phyloP scores from a whole-genome alignment of 2,113 vertebrate species.

The Notothenia rossii region DNA sequence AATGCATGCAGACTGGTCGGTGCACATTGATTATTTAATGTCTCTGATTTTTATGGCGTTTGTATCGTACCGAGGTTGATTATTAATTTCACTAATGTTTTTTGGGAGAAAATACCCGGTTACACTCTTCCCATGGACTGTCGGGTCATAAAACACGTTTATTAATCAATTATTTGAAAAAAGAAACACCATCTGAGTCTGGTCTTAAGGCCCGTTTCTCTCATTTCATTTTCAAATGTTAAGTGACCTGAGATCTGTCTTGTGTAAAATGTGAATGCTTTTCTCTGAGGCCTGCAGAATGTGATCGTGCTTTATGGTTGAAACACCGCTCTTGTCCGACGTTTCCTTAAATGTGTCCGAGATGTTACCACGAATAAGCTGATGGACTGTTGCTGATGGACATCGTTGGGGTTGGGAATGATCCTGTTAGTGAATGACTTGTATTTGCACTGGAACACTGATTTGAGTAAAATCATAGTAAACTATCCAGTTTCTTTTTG shows the following conservation, averaged over 20 bases:
- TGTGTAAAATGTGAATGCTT: constrained; percentile 56
- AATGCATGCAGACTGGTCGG: background rate
- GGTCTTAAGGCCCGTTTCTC: constrained; percentile 25
- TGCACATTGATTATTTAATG: constrained; percentile 6
- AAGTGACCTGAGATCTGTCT: constrained; percentile 45
- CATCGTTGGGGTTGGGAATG: constrained; percentile 49
- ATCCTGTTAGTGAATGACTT: constrained; percentile 71
- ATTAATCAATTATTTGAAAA: background rate
- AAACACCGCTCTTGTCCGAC: constrained; percentile 19
- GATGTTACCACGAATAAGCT: constrained; percentile 76
- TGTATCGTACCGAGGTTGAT: background rate
- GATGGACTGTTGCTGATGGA: constrained; percentile 81
- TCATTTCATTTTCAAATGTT: constrained; percentile 42
- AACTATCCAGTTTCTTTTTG: constrained; percentile 36
- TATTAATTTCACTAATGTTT: constrained; percentile 14
- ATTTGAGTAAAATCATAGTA: constrained; percentile 90
- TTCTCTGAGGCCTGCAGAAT: constrained; percentile 46
- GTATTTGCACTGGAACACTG: constrained; percentile 91
- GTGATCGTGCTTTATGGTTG: constrained; percentile 63
- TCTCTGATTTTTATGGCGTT: constrained; percentile 6
- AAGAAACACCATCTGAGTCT: background rate
- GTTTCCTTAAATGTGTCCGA: constrained; percentile 34
- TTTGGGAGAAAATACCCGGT: background rate
- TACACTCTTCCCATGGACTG: background rate
- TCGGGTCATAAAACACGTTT: background rate